These are phyloP conservation scores for Aradus depressus DNA, from an alignment of 2,888 invertebrate species.

Conservation along the genomic window DNA sequence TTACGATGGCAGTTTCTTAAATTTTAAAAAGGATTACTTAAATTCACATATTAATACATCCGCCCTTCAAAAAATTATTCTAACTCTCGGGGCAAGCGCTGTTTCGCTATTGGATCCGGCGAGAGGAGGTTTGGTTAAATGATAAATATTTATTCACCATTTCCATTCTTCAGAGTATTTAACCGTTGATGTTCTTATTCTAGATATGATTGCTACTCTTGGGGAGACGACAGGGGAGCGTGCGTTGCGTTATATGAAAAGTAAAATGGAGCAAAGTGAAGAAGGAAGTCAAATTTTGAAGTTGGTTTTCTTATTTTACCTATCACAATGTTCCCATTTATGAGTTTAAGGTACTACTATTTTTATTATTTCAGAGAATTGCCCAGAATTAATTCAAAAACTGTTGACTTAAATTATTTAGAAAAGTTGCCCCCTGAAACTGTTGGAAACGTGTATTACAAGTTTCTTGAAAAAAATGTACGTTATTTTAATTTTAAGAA, in stretches of 20 bases:
- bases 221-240: constrained; percentile 33
- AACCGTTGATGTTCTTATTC: constrained; percentile 6
- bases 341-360: neutral
- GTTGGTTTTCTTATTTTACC: constrained; percentile 20
- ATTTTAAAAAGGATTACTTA: constrained; percentile 8
- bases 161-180: neutral
- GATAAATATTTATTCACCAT: neutral
- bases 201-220: constrained; percentile 33
- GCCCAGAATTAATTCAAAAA: constrained; percentile 77
- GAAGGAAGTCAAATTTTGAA: constrained; percentile 61
- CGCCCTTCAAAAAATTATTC: constrained; percentile 59
- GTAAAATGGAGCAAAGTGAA: constrained; percentile 59
- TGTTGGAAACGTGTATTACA: constrained; percentile 73
- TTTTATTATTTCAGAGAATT: constrained; percentile 45
- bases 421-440: constrained; percentile 62
- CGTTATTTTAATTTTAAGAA: constrained; percentile 32
- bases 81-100: constrained; percentile 78
- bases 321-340: neutral
- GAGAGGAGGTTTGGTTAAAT: constrained; percentile 41
- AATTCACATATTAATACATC: constrained; percentile 50
- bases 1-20: no score
- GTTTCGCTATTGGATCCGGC: constrained; percentile 71
- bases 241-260: constrained; percentile 59
- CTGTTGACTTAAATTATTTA: constrained; percentile 63
- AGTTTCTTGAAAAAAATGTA: constrained; percentile 70